Conservation (phyloP, 2,888 invertebrate species). For the Aporophyla lueneburgensis region DNA sequence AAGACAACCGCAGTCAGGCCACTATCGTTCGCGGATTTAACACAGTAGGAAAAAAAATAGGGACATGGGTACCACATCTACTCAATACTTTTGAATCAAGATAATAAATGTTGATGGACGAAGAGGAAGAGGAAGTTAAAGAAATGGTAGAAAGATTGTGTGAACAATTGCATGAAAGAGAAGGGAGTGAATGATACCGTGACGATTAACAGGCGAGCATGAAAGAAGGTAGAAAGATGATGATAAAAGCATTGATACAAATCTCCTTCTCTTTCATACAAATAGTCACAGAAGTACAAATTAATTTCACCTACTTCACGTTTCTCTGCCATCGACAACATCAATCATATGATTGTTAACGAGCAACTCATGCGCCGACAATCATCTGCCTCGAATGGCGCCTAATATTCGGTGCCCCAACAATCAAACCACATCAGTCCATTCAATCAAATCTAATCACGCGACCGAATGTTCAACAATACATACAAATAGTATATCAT, state of each 20-base stretch:
- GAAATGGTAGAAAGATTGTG: neutral
- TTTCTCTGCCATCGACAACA: neutral
- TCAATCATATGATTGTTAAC: conserved; percentile 16
- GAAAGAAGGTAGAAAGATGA: neutral
- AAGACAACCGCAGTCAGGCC: too few relatives aligned
- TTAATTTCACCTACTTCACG: conserved; percentile 3
- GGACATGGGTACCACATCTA: too few relatives aligned
- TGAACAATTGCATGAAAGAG: neutral
- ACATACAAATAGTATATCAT: conserved; percentile 46
- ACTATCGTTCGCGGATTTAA: too few relatives aligned
- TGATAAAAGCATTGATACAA: neutral
- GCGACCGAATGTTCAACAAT: conserved; percentile 56
- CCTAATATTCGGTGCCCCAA: conserved; percentile 46
- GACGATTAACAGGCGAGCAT: neutral
- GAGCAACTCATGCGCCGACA: conserved; percentile 19
- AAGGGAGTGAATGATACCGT: neutral
- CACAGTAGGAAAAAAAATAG: too few relatives aligned
- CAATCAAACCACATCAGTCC: conserved; percentile 45
- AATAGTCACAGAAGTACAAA: neutral
- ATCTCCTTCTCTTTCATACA: neutral
- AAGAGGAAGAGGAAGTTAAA: neutral
- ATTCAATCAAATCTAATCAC: conserved; percentile 63
- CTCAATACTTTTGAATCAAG: too few relatives aligned
- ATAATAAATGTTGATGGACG: neutral
- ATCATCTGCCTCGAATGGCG: conserved; percentile 51